Conservation (phyloP, 2,797 vertebrate genomes). For the Gymnoscopelus microlampas region DNA sequence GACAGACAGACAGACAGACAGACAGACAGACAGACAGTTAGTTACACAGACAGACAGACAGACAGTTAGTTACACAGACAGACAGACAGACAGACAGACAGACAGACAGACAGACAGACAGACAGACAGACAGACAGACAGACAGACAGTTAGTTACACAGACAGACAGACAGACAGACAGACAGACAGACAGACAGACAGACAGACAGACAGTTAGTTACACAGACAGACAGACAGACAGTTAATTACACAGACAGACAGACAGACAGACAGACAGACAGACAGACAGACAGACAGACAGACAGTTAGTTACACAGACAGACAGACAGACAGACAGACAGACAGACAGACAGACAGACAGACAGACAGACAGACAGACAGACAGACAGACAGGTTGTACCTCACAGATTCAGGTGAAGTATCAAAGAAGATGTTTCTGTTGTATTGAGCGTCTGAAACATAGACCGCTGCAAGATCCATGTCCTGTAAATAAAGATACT, state of each 20-base stretch:
- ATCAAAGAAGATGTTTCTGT: conserved; percentile 91
- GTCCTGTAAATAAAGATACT: conserved; percentile 71
- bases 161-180: too few relatives aligned
- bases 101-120: too few relatives aligned
- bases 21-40: too few relatives aligned
- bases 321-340: neutral
- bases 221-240: too few relatives aligned
- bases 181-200: too few relatives aligned
- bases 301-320: neutral
- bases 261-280: neutral
- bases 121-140: too few relatives aligned
- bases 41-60: neutral
- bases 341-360: neutral
- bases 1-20: neutral
- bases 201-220: too few relatives aligned
- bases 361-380: neutral
- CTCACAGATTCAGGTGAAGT: conserved; percentile 87
- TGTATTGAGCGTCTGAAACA: conserved; percentile 93
- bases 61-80: neutral
- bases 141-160: too few relatives aligned
- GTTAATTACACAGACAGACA: too few relatives aligned
- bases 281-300: neutral
- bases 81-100: neutral
- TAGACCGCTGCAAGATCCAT: conserved; percentile 88
- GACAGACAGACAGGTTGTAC: conserved; percentile 61